These are phyloP conservation scores for Podiceps cristatus DNA, from an alignment of 2,113 vertebrate genomes.

Conservation along the genomic window DNA sequence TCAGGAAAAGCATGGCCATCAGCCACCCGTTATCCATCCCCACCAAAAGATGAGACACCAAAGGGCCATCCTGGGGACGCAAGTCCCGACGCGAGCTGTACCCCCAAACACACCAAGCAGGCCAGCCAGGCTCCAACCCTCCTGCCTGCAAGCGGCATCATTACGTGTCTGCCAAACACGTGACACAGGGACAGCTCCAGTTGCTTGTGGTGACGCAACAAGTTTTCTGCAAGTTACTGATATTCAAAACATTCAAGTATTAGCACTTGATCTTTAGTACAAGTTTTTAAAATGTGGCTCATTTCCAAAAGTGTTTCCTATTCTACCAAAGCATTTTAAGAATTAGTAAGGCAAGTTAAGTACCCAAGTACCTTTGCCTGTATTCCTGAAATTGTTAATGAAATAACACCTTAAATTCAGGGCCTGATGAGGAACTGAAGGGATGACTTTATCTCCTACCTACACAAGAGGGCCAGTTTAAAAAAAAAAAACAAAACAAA, in stretches of 20 bases:
- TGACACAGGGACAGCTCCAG: rapidly evolving
- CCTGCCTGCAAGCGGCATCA: neutral
- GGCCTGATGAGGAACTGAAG: neutral
- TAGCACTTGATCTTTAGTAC: neutral
- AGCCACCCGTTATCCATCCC: neutral
- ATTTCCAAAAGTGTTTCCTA: neutral
- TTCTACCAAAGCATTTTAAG: neutral
- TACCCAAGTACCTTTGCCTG: neutral
- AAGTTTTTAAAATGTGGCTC: neutral
- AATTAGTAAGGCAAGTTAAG: neutral
- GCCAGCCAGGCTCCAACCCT: neutral
- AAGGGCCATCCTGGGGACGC: neutral
- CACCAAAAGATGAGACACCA: neutral
- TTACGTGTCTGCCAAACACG: neutral
- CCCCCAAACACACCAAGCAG: neutral
- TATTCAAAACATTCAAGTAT: neutral
- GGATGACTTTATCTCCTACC: neutral
- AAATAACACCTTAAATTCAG: neutral
- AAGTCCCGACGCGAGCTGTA: neutral
- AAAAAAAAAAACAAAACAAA: neutral
- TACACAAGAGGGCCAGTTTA: neutral
- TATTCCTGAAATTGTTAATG: neutral
- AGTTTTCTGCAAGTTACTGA: neutral
- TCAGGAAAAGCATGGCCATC: neutral
- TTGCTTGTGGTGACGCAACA: neutral